Base-by-base conservation (phyloP, 2,113 vertebrate species). In the Hippocampus mohnikei region DNA sequence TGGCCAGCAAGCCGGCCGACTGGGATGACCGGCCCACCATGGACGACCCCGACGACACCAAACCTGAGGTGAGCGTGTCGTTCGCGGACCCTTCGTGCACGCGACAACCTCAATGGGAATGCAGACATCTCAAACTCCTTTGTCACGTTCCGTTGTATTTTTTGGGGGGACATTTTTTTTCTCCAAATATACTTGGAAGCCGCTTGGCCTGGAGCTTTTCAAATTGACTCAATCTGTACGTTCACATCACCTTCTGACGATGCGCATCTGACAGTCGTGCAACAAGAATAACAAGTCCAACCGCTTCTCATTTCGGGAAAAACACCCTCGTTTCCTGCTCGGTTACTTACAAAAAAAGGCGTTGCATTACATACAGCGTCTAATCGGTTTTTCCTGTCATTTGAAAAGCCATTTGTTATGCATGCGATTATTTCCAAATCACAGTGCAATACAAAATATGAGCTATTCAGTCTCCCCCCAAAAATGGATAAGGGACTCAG, bases 11-110 rank as follows among this genome's bases (percentile, higher is more conserved):
- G 53, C 87, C 92, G 0, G 65, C 66, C 0, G 87, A 88, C 41
- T 91, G 91, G 92, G 90, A 92, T 0, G 91, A 93, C 63, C 63
- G 66, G 12, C 79, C 88, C 3, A 77, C 72, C 67, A 88, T 89
- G 0, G 88, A 90, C 8, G 88, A 92, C 66, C 88, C 76, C 1
- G 73, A 62, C 0, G 89, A 92, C 23, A 74, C 75, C 13, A 93
- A 90, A 67, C 79, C 90, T 15, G 91, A 93, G 91, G 93, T 93
- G 46, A 60, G 10, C 50, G 67, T 11, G 2, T 59, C 5, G 29
- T 8, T 23, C 37, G 9, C 20, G 13, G 29, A 0, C 3, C 8
- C 3, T 29, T 27, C 59, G 10, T 44, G 13, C 12, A 5, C 33
- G 33, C 33, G 5, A 37, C 33, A 37, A 6, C 33, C 1, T 37